Evolutionary conservation across 2,888 invertebrate genomes (phyloP).

Genomic region (Melinaea marsaeus): DNA sequence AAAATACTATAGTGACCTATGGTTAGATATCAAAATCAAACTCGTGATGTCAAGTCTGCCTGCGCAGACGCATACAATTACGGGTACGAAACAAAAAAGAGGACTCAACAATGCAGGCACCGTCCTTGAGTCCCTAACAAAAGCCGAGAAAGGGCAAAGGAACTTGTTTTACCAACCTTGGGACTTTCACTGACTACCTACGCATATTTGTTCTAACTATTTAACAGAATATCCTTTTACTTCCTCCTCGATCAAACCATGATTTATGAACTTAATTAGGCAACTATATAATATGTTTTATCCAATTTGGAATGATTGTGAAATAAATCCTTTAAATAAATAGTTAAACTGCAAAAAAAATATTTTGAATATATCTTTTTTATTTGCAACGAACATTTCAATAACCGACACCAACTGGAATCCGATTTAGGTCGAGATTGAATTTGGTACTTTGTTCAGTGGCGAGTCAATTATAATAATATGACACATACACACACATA

Average conservation of each 20-base stretch:
- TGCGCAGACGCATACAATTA: constrained; percentile 74
- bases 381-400: constrained; percentile 34
- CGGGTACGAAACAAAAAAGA: constrained; percentile 63
- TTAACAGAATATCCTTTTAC: constrained; percentile 13
- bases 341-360: not conserved
- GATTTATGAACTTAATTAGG: not conserved
- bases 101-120: constrained; percentile 64
- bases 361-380: not conserved
- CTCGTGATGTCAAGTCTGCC: constrained; percentile 59
- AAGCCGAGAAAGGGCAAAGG: constrained; percentile 76
- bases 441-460: constrained; percentile 57
- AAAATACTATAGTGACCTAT: constrained; percentile 47
- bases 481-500: constrained; percentile 39
- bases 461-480: constrained; percentile 62
- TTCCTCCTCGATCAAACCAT: constrained; percentile 14
- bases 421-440: constrained; percentile 65
- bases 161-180: constrained; percentile 73
- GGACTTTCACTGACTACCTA: constrained; percentile 75
- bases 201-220: constrained; percentile 44
- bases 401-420: constrained; percentile 38
- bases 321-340: not conserved
- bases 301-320: not conserved
- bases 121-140: constrained; percentile 75
- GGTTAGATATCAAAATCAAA: constrained; percentile 53
- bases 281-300: not conserved